Conservation (phyloP, 2,888 invertebrate species). For the Scaptomyza reducta region DNA sequence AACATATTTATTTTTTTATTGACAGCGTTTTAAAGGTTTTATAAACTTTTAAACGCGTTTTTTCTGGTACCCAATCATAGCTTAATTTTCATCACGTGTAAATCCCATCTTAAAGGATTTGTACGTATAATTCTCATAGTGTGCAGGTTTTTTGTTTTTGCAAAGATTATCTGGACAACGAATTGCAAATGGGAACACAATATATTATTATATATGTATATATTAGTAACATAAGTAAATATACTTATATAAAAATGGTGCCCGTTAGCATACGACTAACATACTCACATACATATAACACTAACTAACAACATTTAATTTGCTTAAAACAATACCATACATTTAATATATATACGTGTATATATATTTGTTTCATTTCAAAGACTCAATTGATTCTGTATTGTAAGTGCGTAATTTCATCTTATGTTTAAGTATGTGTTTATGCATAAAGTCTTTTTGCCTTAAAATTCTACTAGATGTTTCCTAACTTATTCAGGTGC, state of each 20-base stretch:
- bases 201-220: slow-evolving; percentile 2
- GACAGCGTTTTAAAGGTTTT: slow-evolving; percentile 42
- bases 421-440: slow-evolving; percentile 24
- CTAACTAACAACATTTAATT: slow-evolving; percentile 42
- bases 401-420: slow-evolving; percentile 17
- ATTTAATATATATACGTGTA: neutral
- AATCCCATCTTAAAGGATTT: slow-evolving; percentile 21
- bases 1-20: slow-evolving; percentile 22
- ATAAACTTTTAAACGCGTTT: slow-evolving; percentile 50
- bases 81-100: neutral
- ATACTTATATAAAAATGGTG: slow-evolving; percentile 5
- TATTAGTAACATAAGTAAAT: slow-evolving; percentile 8
- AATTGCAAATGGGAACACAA: slow-evolving; percentile 34
- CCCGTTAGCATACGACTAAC: neutral
- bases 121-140: slow-evolving; percentile 21
- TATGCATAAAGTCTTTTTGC: slow-evolving; percentile 56
- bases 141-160: slow-evolving; percentile 11
- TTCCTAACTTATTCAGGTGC: slow-evolving; percentile 42
- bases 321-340: slow-evolving; percentile 5
- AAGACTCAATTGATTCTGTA: slow-evolving; percentile 11
- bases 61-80: slow-evolving; percentile 36
- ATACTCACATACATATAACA: slow-evolving; percentile 15
- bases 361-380: slow-evolving; percentile 8
- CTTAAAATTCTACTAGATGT: slow-evolving; percentile 31
- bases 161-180: slow-evolving; percentile 34